Conservation (phyloP, 2,113 vertebrate species). For the Nerophis ophidion region DNA sequence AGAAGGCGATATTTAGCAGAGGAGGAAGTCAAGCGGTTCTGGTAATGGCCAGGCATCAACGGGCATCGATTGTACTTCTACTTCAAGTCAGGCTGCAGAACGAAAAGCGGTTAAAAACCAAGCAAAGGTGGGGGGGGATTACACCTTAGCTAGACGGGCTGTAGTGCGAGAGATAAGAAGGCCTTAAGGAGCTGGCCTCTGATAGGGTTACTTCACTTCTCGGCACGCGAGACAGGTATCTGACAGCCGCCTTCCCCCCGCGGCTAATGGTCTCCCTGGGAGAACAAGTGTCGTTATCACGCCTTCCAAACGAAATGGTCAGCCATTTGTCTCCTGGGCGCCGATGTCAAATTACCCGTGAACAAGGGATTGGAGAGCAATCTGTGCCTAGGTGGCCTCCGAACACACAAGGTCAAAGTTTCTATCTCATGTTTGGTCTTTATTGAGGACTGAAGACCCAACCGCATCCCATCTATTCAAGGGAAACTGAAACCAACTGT, state of each 20-base stretch:
- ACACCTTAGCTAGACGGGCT: conserved; percentile 46
- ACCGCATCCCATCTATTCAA: not conserved
- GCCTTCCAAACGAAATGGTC: conserved; percentile 3
- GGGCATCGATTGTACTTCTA: conserved; percentile 45
- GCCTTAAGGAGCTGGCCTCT: conserved; percentile 55
- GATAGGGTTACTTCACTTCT: conserved; percentile 60
- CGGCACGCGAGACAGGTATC: conserved; percentile 43
- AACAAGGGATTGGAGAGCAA: conserved; percentile 22
- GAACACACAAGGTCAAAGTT: conserved; percentile 24
- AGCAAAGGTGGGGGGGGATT: conserved; percentile 50
- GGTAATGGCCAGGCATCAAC: conserved; percentile 44
- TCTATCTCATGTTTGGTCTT: not conserved
- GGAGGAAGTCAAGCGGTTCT: conserved; percentile 32
- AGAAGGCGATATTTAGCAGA: conserved; percentile 14
- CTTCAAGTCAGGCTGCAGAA: conserved; percentile 21
- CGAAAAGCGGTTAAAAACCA: conserved; percentile 26
- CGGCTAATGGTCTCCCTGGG: conserved; percentile 32
- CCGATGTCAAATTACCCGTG: conserved; percentile 8
- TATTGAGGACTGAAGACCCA: not conserved
- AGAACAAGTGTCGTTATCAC: not conserved
- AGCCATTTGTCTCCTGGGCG: conserved; percentile 38
- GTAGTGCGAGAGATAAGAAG: conserved; percentile 53
- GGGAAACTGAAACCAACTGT: not conserved
- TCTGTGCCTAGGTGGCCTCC: conserved; percentile 13
- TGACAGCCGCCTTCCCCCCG: conserved; percentile 23